Evolutionary conservation across 64 coral and sea anemone species (phyloP), one percentile per base, ranked within the genome.

Genomic region (Cladopsammia gracilis): DNA sequence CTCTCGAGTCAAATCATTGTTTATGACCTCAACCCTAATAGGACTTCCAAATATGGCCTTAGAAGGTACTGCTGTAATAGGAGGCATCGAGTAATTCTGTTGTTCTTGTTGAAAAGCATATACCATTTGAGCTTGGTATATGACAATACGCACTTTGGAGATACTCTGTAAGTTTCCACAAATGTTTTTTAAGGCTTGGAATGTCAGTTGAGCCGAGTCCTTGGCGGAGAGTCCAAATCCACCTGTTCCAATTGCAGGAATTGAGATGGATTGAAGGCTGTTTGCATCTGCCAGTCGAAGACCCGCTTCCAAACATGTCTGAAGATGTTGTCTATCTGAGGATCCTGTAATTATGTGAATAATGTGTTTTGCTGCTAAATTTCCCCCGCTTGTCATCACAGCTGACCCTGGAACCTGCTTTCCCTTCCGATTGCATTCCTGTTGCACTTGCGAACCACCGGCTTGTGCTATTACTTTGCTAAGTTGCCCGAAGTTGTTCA

Each of bases 201-300:
- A 89, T 0, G 44, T 77, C 9, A 53, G 1, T 11, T 76, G 12
- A 22, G 73, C 87, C 10, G 71, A 76, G 52, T 89, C 87, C 19
- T 1, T 52, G 24, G 9, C 57, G 43, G 71, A 76, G 5, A 89
- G 10, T 59, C 25, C 23, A 8, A 14, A 89, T 8, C 18, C 51
- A 49, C 87, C 87, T 7, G 87, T 89, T 11, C 87, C 87, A 48
- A 75, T 44, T 15, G 87, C 87, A 25, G 87, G 87, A 42, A 89
- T 43, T 3, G 87, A 89, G 58, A 89, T 34, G 34, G 71, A 62
- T 22, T 60, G 5, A 19, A 89, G 58, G 5, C 72, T 57, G 15
- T 89, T 8, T 45, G 22, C 46, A 23, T 89, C 72, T 20, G 71
- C 87, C 54, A 52, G 25, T 5, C 19, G n/a, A 13, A 89, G 87